These are phyloP conservation scores for Pseudococcus jackbeardsleyi DNA, from an alignment of 2,888 invertebrate species.

Conservation along the genomic window DNA sequence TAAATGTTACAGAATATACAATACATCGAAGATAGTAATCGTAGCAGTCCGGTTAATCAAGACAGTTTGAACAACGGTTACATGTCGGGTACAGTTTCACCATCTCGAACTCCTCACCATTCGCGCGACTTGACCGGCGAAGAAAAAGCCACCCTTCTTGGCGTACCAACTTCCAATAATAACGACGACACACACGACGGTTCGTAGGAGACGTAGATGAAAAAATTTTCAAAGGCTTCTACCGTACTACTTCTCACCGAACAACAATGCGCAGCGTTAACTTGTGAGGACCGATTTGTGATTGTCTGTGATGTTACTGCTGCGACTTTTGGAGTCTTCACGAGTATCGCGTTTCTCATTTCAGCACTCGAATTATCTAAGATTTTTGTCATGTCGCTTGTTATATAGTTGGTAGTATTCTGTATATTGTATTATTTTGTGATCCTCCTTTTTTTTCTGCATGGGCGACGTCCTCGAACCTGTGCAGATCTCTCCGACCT, in stretches of 20 bases:
- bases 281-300: background rate
- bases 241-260: background rate
- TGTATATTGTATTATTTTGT: no score
- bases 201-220: background rate
- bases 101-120: slow-evolving; percentile 66
- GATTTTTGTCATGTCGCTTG: no score
- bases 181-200: background rate
- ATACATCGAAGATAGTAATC: slow-evolving; percentile 63
- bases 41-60: slow-evolving; percentile 57
- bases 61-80: slow-evolving; percentile 66
- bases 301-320: no score
- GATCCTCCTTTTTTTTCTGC: no score
- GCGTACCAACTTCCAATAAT: slow-evolving; percentile 10
- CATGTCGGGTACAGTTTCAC: slow-evolving; percentile 66
- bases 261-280: background rate
- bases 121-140: slow-evolving; percentile 64
- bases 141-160: slow-evolving; percentile 66
- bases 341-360: background rate
- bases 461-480: no score
- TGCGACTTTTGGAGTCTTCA: background rate
- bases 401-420: no score
- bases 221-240: background rate
- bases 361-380: no score
- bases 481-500: no score
- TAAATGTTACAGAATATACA: slow-evolving; percentile 55